Evolutionary conservation across 1,140 invertebrate genomes (phyloP), one percentile per base, ranked within the genome.

Genomic region (Acyrthosiphon pisum): DNA sequence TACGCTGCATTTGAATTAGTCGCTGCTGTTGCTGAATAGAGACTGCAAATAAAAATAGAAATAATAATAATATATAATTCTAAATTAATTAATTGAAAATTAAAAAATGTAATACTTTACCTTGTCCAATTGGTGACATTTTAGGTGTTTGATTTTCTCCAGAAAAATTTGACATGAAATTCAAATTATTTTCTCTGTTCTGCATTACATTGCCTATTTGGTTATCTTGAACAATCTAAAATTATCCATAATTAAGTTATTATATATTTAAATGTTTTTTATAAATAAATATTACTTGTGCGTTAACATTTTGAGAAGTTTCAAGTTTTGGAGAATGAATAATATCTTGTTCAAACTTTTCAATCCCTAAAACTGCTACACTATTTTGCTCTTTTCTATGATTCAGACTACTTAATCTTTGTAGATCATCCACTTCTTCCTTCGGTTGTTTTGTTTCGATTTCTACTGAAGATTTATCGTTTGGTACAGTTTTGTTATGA

Each of bases 21-120:
- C 60, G 94, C 50, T 91, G 93, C 30, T 86, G 87, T 91, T 93
- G 93, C n/a, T 81, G 91, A 86, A 93, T 30, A 94, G 95, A 95
- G 44, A 94, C 94, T 93, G 22, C 7, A 56, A 56, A 87, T 56
- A 87, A 22, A 81, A 92, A 50, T 50, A 37, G 6, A 30, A 93
- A 35, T 50, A 76, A 26, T 92, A 91, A 44, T 30, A 44, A 84
- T 37, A 53, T 9, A 87, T 68, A 30, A 93, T 81, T 91, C 2
- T 18, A 76, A n/a, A 50, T 76, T 7, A 8, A 30, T 46, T n/a
- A 46, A 76, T 44, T 46, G 0, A 68, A 76, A 81, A 91, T 48
- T 22, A 48, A 2, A 89, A 89, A n/a, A 68, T 26, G 30, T 68
- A 46, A 91, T 91, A 37, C 3, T 37, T 83, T 93, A 93, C 91